These are phyloP conservation scores for Pocillopora meandrina DNA, from an alignment of 92 coral and sea anemone genomes.

Conservation along the genomic window DNA sequence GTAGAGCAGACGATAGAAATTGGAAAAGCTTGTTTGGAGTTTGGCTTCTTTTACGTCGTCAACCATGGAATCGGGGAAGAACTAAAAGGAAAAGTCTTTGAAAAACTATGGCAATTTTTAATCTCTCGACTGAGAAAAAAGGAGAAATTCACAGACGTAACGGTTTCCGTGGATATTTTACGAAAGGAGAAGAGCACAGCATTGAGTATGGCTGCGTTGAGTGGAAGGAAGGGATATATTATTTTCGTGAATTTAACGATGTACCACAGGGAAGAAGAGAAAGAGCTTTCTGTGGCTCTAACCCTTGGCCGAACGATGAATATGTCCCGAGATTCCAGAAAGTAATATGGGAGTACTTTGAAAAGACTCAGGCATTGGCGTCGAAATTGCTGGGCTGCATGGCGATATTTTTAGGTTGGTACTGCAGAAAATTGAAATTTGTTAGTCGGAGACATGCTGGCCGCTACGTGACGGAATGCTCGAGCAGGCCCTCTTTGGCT, in stretches of 20 bases:
- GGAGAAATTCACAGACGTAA: slow-evolving; percentile 57
- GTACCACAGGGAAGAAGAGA: slow-evolving; percentile 45
- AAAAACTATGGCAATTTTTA: slow-evolving; percentile 56
- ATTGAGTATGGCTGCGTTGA: slow-evolving; percentile 63
- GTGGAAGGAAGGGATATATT: slow-evolving; percentile 88
- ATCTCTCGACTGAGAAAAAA: slow-evolving; percentile 63
- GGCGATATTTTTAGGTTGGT: slow-evolving; percentile 71
- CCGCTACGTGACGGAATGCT: too few species aligned
- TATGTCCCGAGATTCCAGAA: slow-evolving; percentile 64
- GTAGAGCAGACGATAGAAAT: slow-evolving; percentile 37
- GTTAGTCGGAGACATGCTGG: too few species aligned
- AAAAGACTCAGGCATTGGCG: slow-evolving; percentile 54
- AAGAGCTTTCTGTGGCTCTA: slow-evolving; percentile 50
- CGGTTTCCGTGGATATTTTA: slow-evolving; percentile 75
- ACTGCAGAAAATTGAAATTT: neutral
- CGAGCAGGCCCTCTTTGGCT: too few species aligned
- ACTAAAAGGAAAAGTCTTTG: slow-evolving; percentile 53
- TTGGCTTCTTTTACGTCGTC: slow-evolving; percentile 78
- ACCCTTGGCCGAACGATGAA: slow-evolving; percentile 64
- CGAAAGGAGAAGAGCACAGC: slow-evolving; percentile 63
- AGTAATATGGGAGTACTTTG: slow-evolving; percentile 46
- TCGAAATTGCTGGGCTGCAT: slow-evolving; percentile 64
- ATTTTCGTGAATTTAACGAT: slow-evolving; percentile 61
- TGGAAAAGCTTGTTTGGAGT: slow-evolving; percentile 71
- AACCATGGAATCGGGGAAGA: slow-evolving; percentile 64